Conservation (phyloP, 2,888 invertebrate species). For the Acanthoscelides obtectus region DNA sequence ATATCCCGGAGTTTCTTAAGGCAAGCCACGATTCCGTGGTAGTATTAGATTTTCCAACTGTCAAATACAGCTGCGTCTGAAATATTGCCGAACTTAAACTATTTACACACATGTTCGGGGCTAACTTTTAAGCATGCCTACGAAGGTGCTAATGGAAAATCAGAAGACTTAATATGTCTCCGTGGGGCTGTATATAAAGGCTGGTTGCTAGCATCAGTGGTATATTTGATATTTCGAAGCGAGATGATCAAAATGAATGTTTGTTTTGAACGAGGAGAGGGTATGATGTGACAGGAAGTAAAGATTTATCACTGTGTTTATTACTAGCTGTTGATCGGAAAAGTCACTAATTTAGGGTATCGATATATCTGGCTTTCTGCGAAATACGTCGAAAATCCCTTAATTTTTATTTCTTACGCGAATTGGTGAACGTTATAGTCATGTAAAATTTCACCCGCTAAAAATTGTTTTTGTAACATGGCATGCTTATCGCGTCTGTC, state of each 20-base stretch:
- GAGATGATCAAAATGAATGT: neutral
- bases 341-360: too few relatives aligned
- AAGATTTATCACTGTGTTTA: neutral
- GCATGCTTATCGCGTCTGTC: too few relatives aligned
- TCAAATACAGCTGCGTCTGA: slow-evolving; percentile 39
- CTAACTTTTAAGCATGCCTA: neutral
- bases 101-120: neutral
- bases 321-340: neutral
- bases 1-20: slow-evolving; percentile 29
- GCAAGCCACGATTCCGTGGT: slow-evolving; percentile 24
- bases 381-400: too few relatives aligned
- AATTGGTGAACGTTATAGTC: too few relatives aligned
- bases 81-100: slow-evolving; percentile 35
- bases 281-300: neutral
- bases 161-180: neutral
- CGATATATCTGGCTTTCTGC: too few relatives aligned
- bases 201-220: neutral
- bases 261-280: neutral
- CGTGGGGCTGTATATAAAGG: neutral
- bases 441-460: too few relatives aligned
- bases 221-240: neutral
- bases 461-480: too few relatives aligned
- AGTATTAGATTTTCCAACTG: slow-evolving; percentile 38
- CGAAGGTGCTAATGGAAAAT: neutral
- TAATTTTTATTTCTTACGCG: too few relatives aligned